Conservation (phyloP, 2,113 vertebrate genomes). For the Cryptotis parvus region DNA sequence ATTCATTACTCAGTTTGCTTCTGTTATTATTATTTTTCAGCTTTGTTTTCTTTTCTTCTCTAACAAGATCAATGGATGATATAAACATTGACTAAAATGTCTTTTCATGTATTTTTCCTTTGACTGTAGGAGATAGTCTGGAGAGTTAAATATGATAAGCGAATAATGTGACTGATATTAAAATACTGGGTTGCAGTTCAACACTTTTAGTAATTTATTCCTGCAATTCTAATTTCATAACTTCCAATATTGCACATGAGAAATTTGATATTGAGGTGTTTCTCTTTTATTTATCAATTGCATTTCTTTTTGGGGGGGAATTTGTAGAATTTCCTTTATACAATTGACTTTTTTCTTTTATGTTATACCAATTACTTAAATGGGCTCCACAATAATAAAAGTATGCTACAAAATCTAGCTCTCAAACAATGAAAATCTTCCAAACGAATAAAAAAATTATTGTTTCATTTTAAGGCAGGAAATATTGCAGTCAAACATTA, state of each 20-base stretch:
- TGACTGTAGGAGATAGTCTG: not conserved
- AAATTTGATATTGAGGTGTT: not conserved
- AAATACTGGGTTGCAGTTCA: not conserved
- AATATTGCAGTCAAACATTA: not conserved
- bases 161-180: not conserved
- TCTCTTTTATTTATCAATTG: not conserved
- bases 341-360: slow-evolving; percentile 5
- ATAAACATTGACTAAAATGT: not conserved
- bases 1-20: not conserved
- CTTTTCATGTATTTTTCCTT: not conserved
- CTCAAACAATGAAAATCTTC: not conserved
- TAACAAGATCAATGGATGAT: not conserved
- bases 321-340: slow-evolving; percentile 3
- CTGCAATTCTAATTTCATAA: not conserved
- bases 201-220: not conserved
- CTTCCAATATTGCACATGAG: not conserved
- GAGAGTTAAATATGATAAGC: not conserved
- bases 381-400: no score
- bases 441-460: not conserved
- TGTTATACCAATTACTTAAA: slow-evolving; percentile 21
- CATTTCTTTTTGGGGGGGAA: slow-evolving; percentile 6
- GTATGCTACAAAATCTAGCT: not conserved
- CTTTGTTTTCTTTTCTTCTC: not conserved
- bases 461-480: not conserved
- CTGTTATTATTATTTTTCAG: not conserved